phyloP scores from a whole-genome alignment of 2,113 vertebrate species.

The Guaruba guarouba region DNA sequence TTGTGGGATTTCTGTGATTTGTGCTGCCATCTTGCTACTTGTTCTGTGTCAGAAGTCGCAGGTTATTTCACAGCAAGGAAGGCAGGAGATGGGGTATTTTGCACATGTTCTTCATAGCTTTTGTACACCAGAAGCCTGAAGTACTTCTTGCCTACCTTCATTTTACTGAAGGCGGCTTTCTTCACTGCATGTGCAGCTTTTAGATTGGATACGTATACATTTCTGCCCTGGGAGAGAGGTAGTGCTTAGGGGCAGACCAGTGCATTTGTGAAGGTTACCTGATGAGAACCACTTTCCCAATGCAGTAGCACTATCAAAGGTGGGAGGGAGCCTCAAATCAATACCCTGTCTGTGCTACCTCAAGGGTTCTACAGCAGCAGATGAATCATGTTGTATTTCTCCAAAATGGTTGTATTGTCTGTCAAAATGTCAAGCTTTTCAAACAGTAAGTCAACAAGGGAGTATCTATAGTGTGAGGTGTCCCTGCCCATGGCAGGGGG shows the following conservation, averaged over 20 bases:
- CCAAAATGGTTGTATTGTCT: not conserved
- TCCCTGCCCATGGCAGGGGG: too few relatives aligned
- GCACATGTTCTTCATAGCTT: not conserved
- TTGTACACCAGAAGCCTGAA: not conserved
- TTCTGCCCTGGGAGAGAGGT: not conserved
- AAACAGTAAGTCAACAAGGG: not conserved
- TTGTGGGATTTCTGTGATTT: not conserved
- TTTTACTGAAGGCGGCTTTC: not conserved
- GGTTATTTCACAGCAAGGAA: not conserved
- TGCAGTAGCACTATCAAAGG: rapidly evolving
- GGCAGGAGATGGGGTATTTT: not conserved
- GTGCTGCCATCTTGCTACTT: not conserved
- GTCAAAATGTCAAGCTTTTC: not conserved
- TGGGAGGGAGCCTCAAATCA: not conserved
- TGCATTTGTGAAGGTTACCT: not conserved
- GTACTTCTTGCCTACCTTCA: not conserved
- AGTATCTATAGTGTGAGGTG: not conserved
- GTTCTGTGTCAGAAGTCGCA: not conserved
- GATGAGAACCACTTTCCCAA: not conserved
- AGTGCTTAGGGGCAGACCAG: not conserved
- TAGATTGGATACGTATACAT: not conserved
- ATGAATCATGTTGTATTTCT: not conserved
- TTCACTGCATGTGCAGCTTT: not conserved
- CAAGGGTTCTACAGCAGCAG: rapidly evolving
- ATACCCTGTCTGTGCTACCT: not conserved